phyloP scores from a whole-genome alignment of 2,113 vertebrate species.

The Semnornis frantzii region DNA sequence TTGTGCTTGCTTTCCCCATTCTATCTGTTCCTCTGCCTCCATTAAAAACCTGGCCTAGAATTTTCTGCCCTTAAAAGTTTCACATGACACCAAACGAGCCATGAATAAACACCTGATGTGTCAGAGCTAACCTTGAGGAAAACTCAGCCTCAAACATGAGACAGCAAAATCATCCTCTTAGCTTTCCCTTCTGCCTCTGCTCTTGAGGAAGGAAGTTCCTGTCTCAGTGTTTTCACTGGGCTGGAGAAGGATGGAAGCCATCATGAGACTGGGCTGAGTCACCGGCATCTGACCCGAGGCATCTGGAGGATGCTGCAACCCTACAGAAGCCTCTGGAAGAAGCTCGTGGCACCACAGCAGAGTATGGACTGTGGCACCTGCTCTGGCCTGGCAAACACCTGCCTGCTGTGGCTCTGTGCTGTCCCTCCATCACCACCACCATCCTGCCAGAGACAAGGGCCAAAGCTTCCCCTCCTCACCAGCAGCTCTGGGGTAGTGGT shows the following conservation, averaged over 20 bases:
- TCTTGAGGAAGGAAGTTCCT: background rate
- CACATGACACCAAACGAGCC: rapidly evolving
- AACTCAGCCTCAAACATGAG: background rate
- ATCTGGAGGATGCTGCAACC: background rate
- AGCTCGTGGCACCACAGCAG: rapidly evolving
- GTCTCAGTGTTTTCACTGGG: background rate
- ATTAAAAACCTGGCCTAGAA: background rate
- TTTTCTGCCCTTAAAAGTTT: background rate
- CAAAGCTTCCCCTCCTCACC: background rate
- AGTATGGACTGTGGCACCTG: rapidly evolving
- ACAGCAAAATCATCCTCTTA: background rate
- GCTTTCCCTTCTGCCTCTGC: background rate
- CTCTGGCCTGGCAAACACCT: background rate
- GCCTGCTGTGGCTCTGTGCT: rapidly evolving
- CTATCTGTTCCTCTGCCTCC: background rate
- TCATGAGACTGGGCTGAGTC: constrained; percentile 54
- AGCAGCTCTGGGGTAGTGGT: rapidly evolving
- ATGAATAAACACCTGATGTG: background rate
- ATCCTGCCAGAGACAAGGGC: background rate
- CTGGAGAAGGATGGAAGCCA: background rate
- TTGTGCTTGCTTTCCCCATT: background rate
- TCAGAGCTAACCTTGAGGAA: background rate
- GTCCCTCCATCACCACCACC: background rate
- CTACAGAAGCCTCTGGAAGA: constrained; percentile 41
- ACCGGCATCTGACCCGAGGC: rapidly evolving